phyloP scores from a whole-genome alignment of 2,888 invertebrate species.

The Melolontha melolontha region DNA sequence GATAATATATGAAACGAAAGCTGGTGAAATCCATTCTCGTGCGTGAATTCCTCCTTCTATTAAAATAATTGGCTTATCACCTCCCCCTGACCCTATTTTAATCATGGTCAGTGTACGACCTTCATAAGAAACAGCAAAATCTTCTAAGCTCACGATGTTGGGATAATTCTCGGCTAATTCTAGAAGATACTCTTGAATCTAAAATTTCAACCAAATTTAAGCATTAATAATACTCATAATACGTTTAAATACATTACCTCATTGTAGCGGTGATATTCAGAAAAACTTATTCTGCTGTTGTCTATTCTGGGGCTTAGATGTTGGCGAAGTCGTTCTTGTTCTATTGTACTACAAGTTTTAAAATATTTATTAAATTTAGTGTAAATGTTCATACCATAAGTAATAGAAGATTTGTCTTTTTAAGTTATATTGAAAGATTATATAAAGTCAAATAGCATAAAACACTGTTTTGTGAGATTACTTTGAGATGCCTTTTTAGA shows the following conservation, averaged over 20 bases:
- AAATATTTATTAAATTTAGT: too few species aligned
- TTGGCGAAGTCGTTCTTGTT: slow-evolving; percentile 41
- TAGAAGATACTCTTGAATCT: slow-evolving; percentile 64
- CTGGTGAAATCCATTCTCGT: slow-evolving; percentile 80
- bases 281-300: slow-evolving; percentile 60
- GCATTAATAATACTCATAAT: too few species aligned
- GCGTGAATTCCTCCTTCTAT: slow-evolving; percentile 74
- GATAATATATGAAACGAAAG: slow-evolving; percentile 74
- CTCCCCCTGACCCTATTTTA: slow-evolving; percentile 71
- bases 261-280: slow-evolving; percentile 65
- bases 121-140: slow-evolving; percentile 72
- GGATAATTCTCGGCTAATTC: slow-evolving; percentile 67
- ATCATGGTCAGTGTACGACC: slow-evolving; percentile 71
- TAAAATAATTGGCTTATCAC: slow-evolving; percentile 70
- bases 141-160: slow-evolving; percentile 67
- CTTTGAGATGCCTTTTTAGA: too few species aligned
- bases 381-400: too few species aligned
- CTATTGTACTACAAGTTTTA: slow-evolving; percentile 22
- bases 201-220: slow-evolving; percentile 33
- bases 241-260: slow-evolving; percentile 48
- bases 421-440: too few species aligned
- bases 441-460: too few species aligned
- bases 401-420: too few species aligned
- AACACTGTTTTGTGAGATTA: too few species aligned
- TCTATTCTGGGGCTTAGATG: slow-evolving; percentile 59